Evolutionary conservation across 2,888 invertebrate genomes (phyloP).

Genomic region (Ctenicera cuprea): DNA sequence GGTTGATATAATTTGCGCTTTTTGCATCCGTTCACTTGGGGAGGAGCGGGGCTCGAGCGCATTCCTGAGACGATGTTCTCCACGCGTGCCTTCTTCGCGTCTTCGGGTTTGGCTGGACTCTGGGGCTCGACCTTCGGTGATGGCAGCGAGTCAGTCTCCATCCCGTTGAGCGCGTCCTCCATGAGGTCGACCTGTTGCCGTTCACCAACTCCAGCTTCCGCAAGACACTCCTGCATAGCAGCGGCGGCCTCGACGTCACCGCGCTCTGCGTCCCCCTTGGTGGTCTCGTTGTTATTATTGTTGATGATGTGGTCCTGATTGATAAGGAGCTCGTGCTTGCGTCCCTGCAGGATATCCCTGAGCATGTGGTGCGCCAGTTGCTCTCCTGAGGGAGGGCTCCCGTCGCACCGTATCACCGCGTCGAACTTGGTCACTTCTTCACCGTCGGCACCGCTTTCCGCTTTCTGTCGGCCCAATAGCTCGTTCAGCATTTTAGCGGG

Average conservation of each 20-base stretch:
- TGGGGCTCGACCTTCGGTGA: slow-evolving; percentile 75
- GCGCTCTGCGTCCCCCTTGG: slow-evolving; percentile 64
- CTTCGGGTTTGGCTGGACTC: slow-evolving; percentile 77
- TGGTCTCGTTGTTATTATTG: slow-evolving; percentile 73
- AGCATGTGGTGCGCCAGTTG: slow-evolving; percentile 88
- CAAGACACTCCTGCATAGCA: slow-evolving; percentile 77
- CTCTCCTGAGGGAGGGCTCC: slow-evolving; percentile 75
- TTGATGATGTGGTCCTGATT: slow-evolving; percentile 72
- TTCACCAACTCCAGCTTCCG: slow-evolving; percentile 77
- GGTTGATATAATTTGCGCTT: slow-evolving; percentile 97
- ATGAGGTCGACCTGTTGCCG: slow-evolving; percentile 74
- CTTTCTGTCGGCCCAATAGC: slow-evolving; percentile 84
- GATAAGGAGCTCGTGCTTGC: slow-evolving; percentile 86
- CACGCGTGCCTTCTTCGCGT: slow-evolving; percentile 93
- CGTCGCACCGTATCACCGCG: slow-evolving; percentile 74
- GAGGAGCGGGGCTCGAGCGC: slow-evolving; percentile 89
- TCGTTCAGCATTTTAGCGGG: slow-evolving; percentile 95
- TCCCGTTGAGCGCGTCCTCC: slow-evolving; percentile 78
- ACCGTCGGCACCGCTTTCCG: slow-evolving; percentile 72
- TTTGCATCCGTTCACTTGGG: slow-evolving; percentile 93
- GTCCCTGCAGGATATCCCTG: slow-evolving; percentile 91
- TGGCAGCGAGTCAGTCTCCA: slow-evolving; percentile 79
- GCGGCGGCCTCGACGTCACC: slow-evolving; percentile 59
- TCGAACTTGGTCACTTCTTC: slow-evolving; percentile 71
- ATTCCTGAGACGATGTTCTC: slow-evolving; percentile 97